Conservation (phyloP, 2,113 vertebrate genomes). For the Perccottus glenii region DNA sequence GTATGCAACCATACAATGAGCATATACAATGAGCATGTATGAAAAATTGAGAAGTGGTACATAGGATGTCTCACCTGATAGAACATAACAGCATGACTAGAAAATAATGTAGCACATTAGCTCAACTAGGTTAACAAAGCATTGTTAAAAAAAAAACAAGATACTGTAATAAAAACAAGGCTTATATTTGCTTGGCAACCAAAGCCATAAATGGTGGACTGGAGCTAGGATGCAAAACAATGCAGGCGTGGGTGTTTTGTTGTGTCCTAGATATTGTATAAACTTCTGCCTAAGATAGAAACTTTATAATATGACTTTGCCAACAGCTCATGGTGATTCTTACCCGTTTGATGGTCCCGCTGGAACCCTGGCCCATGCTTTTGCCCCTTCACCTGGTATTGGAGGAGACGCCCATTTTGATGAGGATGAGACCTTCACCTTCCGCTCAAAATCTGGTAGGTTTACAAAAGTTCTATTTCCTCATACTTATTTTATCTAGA, state of each 20-base stretch:
- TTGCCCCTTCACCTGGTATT: conserved; percentile 68
- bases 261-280: too few species aligned
- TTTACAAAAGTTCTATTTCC: neutral
- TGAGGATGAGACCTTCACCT: conserved; percentile 83
- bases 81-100: neutral
- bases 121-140: too few species aligned
- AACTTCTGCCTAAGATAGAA: too few species aligned
- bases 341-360: conserved; percentile 84
- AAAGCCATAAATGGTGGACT: too few species aligned
- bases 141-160: too few species aligned
- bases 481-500: too few species aligned
- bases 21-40: neutral
- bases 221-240: too few species aligned
- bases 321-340: conserved; percentile 83
- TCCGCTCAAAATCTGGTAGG: conserved; percentile 61
- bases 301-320: neutral
- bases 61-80: neutral
- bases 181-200: too few species aligned
- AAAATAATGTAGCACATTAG: neutral
- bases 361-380: conserved; percentile 85
- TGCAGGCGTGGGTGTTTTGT: too few species aligned
- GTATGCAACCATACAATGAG: neutral
- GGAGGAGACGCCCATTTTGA: conserved; percentile 95
- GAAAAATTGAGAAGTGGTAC: neutral
- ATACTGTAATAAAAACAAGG: too few species aligned